Base-by-base conservation (phyloP, 1,140 invertebrate species). In the Drosophila chauvacae region DNA sequence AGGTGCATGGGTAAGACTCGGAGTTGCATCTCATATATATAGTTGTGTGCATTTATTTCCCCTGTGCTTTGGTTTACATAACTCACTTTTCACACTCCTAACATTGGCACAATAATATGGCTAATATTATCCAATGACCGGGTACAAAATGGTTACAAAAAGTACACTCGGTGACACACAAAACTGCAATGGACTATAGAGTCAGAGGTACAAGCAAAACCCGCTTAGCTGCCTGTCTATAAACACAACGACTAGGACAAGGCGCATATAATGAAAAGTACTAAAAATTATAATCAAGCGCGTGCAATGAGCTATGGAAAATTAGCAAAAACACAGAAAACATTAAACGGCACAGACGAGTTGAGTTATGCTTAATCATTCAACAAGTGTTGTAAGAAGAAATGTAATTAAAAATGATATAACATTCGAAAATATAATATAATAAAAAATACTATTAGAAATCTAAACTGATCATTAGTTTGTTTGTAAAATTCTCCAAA, bases 201-300 rank as follows among this genome's bases (percentile, higher is more conserved):
- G 23, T 10, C 50, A 69, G 47, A 70, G 53, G 39, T 71, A 64
- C 64, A 37, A 69, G 42, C 45, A 50, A 63, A 56, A 61, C 61
- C 55, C 69, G 53, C 62, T 59, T 37, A 77, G 56, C 35, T 59
- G 62, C 64, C 41, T 59, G 62, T 71, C 72, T 55, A 39, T 26
- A 78, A 72, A 66, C 39, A 72, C 71, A 69, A 37, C 50, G 37
- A 74, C 50, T 50, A 53, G 57, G 61, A 28, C 45, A 81, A 81
- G 74, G 57, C 68, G 6, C 10, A 61, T 73, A 55, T 64, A 80
- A 58, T 57, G 70, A 71, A 80, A 50, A 64, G 53, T 62, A 75
- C 35, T 35, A 86, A 39, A 69, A 76, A 60, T 83, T 66, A 70
- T 66, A 83, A 70, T 71, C 62, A 76, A 56, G 51, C 51, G 45